A percentile compares a stretch with the other conserved stretches of the same genome.
Conservation (phyloP, 64 coral and sea anemone genomes). For the Dendrophyllia cribrosa region DNA sequence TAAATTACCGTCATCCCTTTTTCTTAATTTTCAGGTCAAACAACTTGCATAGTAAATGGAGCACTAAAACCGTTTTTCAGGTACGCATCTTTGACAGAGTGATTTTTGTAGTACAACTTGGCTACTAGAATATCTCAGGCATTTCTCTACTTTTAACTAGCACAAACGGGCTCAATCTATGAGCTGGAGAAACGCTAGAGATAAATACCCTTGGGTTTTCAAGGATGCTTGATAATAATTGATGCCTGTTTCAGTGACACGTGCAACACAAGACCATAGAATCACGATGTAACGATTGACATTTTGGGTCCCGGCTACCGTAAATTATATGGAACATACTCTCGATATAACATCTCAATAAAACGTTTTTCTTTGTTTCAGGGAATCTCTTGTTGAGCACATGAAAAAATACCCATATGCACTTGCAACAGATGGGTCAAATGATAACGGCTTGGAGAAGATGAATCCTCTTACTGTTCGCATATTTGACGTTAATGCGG, state of each 20-base stretch:
- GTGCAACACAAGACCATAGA: not conserved
- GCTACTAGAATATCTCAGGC: slow-evolving; percentile 27
- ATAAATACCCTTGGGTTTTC: slow-evolving; percentile 10
- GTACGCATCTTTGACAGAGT: slow-evolving; percentile 31
- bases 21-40: slow-evolving; percentile 32
- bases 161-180: slow-evolving; percentile 31
- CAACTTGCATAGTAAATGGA: slow-evolving; percentile 65
- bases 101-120: slow-evolving; percentile 1
- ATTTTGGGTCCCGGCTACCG: slow-evolving; percentile 3
- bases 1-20: not conserved
- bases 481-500: slow-evolving; percentile 54
- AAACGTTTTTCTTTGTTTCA: slow-evolving; percentile 39
- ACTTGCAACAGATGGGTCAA: slow-evolving; percentile 62
- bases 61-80: slow-evolving; percentile 52
- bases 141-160: slow-evolving; percentile 34
- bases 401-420: slow-evolving; percentile 67
- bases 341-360: slow-evolving; percentile 10
- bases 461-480: slow-evolving; percentile 69
- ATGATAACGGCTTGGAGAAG: slow-evolving; percentile 71
- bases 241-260: slow-evolving; percentile 15
- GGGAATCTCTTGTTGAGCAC: slow-evolving; percentile 20
- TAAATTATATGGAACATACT: slow-evolving; percentile 18
- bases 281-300: not conserved
- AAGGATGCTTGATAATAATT: slow-evolving; percentile 6
- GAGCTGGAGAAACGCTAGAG: slow-evolving; percentile 14